Conservation (phyloP, 2,888 invertebrate genomes). For the Amphipyra berbera region DNA sequence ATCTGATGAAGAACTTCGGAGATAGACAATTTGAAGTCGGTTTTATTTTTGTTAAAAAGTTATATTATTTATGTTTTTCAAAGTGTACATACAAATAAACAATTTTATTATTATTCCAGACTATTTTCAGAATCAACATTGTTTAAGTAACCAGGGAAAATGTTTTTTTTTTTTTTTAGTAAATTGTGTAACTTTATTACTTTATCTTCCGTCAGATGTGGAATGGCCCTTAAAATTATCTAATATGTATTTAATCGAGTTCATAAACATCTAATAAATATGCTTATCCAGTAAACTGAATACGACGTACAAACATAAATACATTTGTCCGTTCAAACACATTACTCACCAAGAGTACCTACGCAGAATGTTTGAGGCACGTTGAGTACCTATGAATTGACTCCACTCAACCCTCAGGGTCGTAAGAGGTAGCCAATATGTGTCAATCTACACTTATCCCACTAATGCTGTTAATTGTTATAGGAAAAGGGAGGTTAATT, state of each 20-base stretch:
- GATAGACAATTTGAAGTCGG: too few relatives aligned
- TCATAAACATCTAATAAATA: not conserved
- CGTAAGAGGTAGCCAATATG: conserved; percentile 34
- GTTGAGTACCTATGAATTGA: conserved; percentile 39
- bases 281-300: conserved; percentile 12
- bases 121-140: too few relatives aligned
- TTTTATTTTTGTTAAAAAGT: too few relatives aligned
- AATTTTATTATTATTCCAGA: too few relatives aligned
- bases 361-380: conserved; percentile 4
- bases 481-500: not conserved
- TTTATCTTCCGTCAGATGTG: too few relatives aligned
- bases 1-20: too few relatives aligned
- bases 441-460: conserved; percentile 34
- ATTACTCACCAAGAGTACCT: conserved; percentile 13
- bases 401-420: conserved; percentile 18
- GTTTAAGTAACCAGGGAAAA: too few relatives aligned
- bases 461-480: conserved; percentile 1
- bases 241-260: not conserved
- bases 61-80: too few relatives aligned
- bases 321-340: conserved; percentile 19
- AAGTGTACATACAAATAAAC: too few relatives aligned
- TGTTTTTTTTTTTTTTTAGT: too few relatives aligned
- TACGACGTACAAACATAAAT: not conserved
- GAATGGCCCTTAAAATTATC: too few relatives aligned
- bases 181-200: too few relatives aligned